A percentile compares a stretch with the other conserved stretches of the same genome.
These are phyloP conservation scores for Syngnathus rostellatus DNA, from an alignment of 2,797 vertebrate genomes.

Conservation along the genomic window DNA sequence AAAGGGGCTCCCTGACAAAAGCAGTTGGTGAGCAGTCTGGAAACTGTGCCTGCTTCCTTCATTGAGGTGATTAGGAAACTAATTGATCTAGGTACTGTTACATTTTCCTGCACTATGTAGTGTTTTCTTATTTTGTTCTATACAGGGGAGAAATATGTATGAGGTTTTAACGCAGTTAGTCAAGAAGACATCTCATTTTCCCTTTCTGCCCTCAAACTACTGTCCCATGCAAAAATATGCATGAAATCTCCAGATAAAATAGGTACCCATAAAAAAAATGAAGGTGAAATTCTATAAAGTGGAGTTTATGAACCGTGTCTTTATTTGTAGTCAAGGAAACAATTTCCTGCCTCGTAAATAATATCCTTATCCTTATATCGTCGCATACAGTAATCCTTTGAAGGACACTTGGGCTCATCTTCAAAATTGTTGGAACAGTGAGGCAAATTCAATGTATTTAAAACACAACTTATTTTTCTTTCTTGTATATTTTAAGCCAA, in stretches of 20 bases:
- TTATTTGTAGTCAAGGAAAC: background rate
- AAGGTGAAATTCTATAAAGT: constrained; percentile 6
- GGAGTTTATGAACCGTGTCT: background rate
- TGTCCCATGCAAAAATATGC: constrained; percentile 2
- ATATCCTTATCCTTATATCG: background rate
- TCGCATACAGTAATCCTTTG: background rate
- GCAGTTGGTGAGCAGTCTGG: background rate
- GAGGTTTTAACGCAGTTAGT: constrained; percentile 10
- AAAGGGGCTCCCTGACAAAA: background rate
- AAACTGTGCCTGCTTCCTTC: background rate
- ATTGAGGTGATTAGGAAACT: background rate
- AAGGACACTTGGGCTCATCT: background rate
- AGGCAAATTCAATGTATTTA: background rate
- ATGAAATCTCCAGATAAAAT: background rate
- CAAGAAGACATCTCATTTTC: constrained; percentile 21
- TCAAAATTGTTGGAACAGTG: background rate
- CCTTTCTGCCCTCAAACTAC: constrained; percentile 15
- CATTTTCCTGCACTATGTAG: background rate
- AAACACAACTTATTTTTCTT: background rate
- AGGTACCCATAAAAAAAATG: background rate
- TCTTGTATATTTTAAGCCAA: background rate
- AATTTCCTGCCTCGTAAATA: background rate
- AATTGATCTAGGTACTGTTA: background rate
- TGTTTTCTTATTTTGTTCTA: background rate
- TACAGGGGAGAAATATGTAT: background rate